These are phyloP conservation scores for Andricus quercusramuli DNA, from an alignment of 2,888 invertebrate genomes.

Conservation along the genomic window DNA sequence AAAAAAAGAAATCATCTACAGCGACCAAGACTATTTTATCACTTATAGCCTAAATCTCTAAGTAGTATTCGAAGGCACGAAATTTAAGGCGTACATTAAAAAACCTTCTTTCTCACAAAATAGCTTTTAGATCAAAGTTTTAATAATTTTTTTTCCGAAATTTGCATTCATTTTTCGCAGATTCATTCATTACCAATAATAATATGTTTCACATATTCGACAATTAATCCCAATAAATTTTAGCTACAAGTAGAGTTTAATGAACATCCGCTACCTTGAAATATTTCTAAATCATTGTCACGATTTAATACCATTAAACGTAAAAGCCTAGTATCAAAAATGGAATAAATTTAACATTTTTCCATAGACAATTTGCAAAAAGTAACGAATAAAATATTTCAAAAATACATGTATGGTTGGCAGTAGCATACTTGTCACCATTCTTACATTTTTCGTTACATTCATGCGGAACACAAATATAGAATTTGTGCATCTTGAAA, in stretches of 20 bases:
- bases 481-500: background rate
- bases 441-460: background rate
- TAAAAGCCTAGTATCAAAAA: conserved; percentile 21
- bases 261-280: conserved; percentile 22
- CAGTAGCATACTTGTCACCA: background rate
- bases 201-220: background rate
- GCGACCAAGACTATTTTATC: conserved; percentile 5
- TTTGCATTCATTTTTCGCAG: background rate
- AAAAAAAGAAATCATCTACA: conserved; percentile 6
- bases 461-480: background rate
- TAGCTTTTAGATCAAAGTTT: background rate
- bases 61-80: conserved; percentile 26
- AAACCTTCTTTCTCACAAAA: background rate
- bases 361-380: background rate
- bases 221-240: background rate
- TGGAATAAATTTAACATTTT: conserved; percentile 9
- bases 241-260: background rate
- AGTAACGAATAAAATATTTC: background rate
- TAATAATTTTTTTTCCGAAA: background rate
- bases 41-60: background rate
- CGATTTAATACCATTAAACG: conserved; percentile 1
- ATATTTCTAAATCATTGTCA: conserved; percentile 15
- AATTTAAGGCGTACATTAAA: conserved; percentile 18
- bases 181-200: background rate
- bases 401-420: background rate